Conservation (phyloP, 2,888 invertebrate genomes). For the Thereva nobilitata region DNA sequence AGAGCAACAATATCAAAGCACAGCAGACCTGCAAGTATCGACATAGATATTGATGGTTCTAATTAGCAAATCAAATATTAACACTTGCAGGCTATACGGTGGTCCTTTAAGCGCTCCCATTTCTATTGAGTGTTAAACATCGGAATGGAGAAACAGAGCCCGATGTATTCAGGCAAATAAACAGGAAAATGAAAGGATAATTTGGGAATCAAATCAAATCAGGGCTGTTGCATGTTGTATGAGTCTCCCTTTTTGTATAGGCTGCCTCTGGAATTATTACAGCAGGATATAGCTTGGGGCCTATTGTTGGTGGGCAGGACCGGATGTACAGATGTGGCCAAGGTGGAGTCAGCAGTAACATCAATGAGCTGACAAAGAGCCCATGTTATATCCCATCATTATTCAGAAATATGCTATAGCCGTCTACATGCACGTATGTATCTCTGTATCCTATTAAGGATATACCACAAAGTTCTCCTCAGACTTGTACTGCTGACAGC, state of each 20-base stretch:
- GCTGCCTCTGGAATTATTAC: conserved; percentile 29
- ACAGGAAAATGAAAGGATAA: conserved; percentile 34
- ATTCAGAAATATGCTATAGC: conserved; percentile 8
- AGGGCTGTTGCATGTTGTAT: conserved; percentile 33
- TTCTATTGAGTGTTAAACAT: conserved; percentile 6
- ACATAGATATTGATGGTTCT: conserved; percentile 21
- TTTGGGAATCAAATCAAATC: conserved; percentile 34
- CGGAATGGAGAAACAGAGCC: conserved; percentile 10
- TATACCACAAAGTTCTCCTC: conserved; percentile 2
- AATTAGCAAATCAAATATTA: conserved; percentile 35
- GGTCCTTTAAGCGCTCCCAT: conserved; percentile 17
- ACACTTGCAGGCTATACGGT: conserved; percentile 1
- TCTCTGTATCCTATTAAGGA: conserved; percentile 24
- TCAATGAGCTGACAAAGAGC: conserved; percentile 29
- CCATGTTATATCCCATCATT: background rate
- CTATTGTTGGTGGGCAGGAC: background rate
- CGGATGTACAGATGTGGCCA: conserved; percentile 10
- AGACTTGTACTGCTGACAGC: conserved; percentile 4
- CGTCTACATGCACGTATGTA: conserved; percentile 5
- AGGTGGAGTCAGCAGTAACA: conserved; percentile 13
- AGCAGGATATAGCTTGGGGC: conserved; percentile 8
- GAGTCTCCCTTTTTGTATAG: conserved; percentile 13
- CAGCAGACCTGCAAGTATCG: conserved; percentile 12
- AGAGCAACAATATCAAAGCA: conserved; percentile 14
- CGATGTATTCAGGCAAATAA: conserved; percentile 29